A percentile compares a stretch with the other conserved stretches of the same genome.
Conservation (phyloP, 2,113 vertebrate genomes). For the Felis catus region F.catus_Fca126_mat1.0 CM031415.1:198590001-198590500, state of each 20-base stretch:
- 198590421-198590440: neutral
- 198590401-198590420: neutral
- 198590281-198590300: accelerated
- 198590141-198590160: neutral
- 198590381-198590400: neutral
- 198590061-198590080: neutral
- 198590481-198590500: neutral
- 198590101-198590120: neutral
- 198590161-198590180: neutral
- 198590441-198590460: neutral
- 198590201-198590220: neutral
- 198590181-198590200: neutral
- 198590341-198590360: neutral
- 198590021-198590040: neutral
- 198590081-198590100: neutral
- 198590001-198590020: neutral
- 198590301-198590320: neutral
- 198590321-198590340: neutral
- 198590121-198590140: neutral
- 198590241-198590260: accelerated
- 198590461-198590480: neutral
- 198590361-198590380: neutral
- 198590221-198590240: neutral
- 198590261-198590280: neutral
- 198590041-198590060: neutral